Base-by-base conservation (phyloP, 2,113 vertebrate species). In the Gallinago paraguaiae region DNA sequence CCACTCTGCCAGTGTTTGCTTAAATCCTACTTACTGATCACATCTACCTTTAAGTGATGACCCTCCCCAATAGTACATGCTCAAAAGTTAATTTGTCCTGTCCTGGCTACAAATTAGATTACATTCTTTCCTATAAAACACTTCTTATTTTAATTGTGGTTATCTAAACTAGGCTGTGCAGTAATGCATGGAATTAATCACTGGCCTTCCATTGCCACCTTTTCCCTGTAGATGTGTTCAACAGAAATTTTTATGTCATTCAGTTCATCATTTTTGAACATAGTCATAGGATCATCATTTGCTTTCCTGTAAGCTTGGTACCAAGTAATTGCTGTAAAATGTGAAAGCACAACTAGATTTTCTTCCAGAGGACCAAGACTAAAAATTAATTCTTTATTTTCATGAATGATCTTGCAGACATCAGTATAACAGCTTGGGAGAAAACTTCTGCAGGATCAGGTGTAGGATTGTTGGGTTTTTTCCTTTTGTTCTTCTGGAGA, bases 171-270 rank as follows among this genome's bases (percentile, higher is more conserved):
- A 33, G 41, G 11, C 30, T 75, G 16, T 75, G 56, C 23, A 57
- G 12, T 35, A n/a, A n/a, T 91, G 45, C 67, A 30, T 1, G 6
- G 46, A 70, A 35, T 39, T 37, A 90, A 37, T 12, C 13, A 48
- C 20, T 23, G 24, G 37, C 35, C 31, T 61, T 63, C 25, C 57
- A 12, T 45, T 60, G 39, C 53, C 14, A 43, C 11, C 8, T 56
- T 45, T 68, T 35, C 59, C 27, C 4, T 60, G 11, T 43, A 43
- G 13, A 1, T 65, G 16, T 0, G 0, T 57, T 75, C 50, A 83
- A 13, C 17, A 69, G 23, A 27, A 35, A 76, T 27, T 45, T 80
- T 74, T 33, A 50, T 12, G 88, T 80, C 2, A 7, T 64, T 80
- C 19, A 19, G 3, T 9, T 63, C 30, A 22, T 84, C 1, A 23